These are phyloP conservation scores for Diabrotica virgifera DNA, from an alignment of 1,140 invertebrate genomes.

Conservation along the genomic window DNA sequence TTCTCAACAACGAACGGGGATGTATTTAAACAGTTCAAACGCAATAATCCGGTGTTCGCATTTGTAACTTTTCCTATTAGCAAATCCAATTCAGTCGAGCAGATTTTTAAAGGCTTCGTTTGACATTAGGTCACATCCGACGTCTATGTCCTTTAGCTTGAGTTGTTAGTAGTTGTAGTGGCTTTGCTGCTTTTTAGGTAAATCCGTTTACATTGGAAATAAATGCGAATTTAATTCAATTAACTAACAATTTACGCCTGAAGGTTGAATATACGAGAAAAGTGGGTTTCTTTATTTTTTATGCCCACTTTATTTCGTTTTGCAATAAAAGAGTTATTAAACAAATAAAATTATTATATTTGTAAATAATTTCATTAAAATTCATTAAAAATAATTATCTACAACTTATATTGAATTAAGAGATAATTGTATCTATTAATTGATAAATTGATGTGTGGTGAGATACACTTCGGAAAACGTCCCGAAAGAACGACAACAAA, in stretches of 20 bases:
- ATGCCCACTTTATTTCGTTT: too few species aligned
- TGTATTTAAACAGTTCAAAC: not conserved
- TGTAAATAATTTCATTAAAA: too few species aligned
- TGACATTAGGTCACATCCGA: conserved; percentile 1
- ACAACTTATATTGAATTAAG: too few species aligned
- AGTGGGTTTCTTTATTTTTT: too few species aligned
- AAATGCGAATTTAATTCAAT: not conserved
- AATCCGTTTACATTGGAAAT: not conserved
- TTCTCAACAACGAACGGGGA: not conserved
- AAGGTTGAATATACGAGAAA: not conserved
- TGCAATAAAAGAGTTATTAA: too few species aligned
- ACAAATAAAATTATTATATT: too few species aligned
- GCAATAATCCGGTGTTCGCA: not conserved
- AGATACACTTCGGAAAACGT: too few species aligned
- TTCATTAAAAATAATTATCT: too few species aligned
- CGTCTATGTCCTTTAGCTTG: not conserved
- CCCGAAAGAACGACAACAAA: too few species aligned
- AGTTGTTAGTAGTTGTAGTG: not conserved
- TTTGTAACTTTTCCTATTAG: not conserved
- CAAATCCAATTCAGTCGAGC: not conserved
- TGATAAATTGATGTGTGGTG: too few species aligned
- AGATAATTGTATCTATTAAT: too few species aligned
- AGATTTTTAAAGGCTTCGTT: conserved; percentile 2
- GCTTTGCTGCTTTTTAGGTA: not conserved
- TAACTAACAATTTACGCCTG: not conserved